Base-by-base conservation (phyloP, 2,797 vertebrate genomes). In the Sylvilagus floridanus region DNA sequence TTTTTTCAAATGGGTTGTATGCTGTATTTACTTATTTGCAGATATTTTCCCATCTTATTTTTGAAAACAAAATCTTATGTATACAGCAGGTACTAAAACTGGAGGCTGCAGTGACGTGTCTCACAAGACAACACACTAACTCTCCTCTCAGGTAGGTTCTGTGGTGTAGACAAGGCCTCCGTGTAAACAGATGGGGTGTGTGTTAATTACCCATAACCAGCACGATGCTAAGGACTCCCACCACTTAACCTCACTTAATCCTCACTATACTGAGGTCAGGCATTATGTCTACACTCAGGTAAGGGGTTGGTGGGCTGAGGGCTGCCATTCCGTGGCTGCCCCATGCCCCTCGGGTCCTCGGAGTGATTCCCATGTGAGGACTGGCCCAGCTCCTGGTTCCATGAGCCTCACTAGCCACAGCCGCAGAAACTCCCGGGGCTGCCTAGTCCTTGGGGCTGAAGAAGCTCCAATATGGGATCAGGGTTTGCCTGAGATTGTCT, bases 271-370 rank as follows among this genome's bases (percentile, higher is more conserved):
- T 62, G 14, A 63, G 47, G 2, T 42, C 54, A 68, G n/a, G 30
- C 11, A 10, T 32, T 21, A 26, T 63, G 21, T 47, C 19, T 35
- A 4, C 28, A 47, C 63, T 16, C 14, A 28, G 63, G 12, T 7
- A 16, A 50, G 6, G 6, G n/a, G 13, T 3, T 32, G 17, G 1
- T 81, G 73, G 6, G 35, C 2, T 13, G 3, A 30, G 1, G 12
- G 2, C 30, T 26, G 5, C 24, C n/a, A 7, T 13, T 17, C 24
- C 11, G 0, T 0, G 12, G 28, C n/a, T 3, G 1, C 16, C 4
- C 7, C 11, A 2, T 14, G 42, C 12, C 8, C 13, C 7, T 22
- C 1, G 2, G 26, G 9, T 28, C 30, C 77, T 54, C 37, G 21
- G 4, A 7, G 7, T 76, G 28, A 7, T 12, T 8, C 1, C 2